Base-by-base conservation (phyloP, 2,797 vertebrate genomes). In the Benthosema pterotum region DNA sequence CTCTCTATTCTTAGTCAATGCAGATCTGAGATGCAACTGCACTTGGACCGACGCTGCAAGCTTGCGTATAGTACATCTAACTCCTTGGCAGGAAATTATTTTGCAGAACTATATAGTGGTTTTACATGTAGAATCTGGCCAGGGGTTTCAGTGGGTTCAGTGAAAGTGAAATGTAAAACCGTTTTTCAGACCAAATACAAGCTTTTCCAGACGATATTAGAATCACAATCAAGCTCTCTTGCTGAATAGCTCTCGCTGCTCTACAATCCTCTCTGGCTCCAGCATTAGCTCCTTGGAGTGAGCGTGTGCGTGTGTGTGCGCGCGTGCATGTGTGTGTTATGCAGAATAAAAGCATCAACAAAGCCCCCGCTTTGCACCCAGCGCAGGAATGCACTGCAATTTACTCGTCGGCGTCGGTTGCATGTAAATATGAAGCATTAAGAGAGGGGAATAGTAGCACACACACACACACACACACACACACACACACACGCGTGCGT, bases 341-440 rank as follows among this genome's bases (percentile, higher is more conserved):
- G 88, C 82, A 82, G 87, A 91, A 85, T 83, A 72, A 87, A 32
- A 82, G 74, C 78, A 81, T 17, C 17, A 17, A 72, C 80, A 79
- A 71, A 72, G 78, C 78, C 82, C 75, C 80, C 77, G 71, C 77
- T 90, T 87, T 85, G 82, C 84, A 87, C 83, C 78, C 78, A 60
- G 79, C 51, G 13, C 85, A 89, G 88, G 90, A 92, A 92, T 92
- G 89, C 85, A 76, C 83, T 57, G 85, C 88, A 91, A 91, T 91
- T 89, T 90, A 89, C 85, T 88, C 87, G 72, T 79, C 69, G 80
- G 84, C 72, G 65, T 91, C 72, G 67, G 65, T 91, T 71, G 67
- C 90, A 89, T 91, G 89, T 87, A 89, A 91, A 91, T 91, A 90
- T 84, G 88, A 85, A 86, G 86, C 73, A 74, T 81, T 75, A 22